phyloP scores from a whole-genome alignment of 2,113 vertebrate genomes.

The Tragelaphus imberbis region DNA sequence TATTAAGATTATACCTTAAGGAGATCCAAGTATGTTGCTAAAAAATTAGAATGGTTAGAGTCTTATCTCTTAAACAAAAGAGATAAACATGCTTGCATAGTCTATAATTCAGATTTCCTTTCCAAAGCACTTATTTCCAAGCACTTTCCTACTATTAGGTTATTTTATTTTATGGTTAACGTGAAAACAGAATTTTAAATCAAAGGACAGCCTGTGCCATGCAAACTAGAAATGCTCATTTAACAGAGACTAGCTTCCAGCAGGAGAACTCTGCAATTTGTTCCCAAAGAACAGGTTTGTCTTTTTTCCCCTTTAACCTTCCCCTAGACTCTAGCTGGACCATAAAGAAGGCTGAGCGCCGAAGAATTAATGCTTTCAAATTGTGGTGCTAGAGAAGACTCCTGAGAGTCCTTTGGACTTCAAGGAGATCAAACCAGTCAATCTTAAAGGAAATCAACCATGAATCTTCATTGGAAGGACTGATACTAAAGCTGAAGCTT shows the following conservation, averaged over 20 bases:
- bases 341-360: neutral
- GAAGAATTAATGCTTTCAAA: neutral
- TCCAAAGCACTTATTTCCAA: neutral
- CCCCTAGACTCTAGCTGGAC: neutral
- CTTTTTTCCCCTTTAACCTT: neutral
- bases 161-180: neutral
- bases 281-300: neutral
- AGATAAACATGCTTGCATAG: neutral
- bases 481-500: neutral
- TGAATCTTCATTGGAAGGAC: neutral
- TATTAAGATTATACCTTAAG: neutral
- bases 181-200: neutral
- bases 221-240: neutral
- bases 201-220: neutral
- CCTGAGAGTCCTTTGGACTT: neutral
- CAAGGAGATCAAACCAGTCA: neutral
- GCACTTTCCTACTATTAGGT: neutral
- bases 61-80: neutral
- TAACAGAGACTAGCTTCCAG: neutral
- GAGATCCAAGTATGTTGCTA: neutral
- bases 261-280: neutral
- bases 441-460: neutral
- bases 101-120: neutral
- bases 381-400: neutral
- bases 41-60: neutral